These are phyloP conservation scores for Tonatia bakeri DNA, from an alignment of 2,113 vertebrate species.

Conservation along the genomic window DNA sequence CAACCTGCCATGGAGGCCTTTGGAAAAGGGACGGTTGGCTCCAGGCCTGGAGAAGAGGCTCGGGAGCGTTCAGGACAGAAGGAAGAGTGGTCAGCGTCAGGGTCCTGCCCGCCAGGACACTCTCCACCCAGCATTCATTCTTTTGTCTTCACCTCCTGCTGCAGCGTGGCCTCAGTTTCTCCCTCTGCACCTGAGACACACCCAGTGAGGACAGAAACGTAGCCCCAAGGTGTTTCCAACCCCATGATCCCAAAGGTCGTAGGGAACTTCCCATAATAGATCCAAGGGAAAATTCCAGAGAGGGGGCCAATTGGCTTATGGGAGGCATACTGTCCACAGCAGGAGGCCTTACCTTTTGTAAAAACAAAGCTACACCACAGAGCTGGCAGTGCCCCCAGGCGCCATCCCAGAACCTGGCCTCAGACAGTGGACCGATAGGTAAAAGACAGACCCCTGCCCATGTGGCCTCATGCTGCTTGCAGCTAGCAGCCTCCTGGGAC, in stretches of 20 bases:
- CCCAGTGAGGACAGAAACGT: not conserved
- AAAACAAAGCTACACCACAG: not conserved
- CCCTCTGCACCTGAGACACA: not conserved
- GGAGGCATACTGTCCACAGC: not conserved
- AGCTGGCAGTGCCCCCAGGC: not conserved
- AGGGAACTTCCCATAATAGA: not conserved
- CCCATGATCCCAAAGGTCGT: not conserved
- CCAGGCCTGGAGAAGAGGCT: not conserved
- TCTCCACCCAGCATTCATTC: not conserved
- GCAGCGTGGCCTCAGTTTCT: not conserved
- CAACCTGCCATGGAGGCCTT: not conserved
- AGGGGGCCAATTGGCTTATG: not conserved
- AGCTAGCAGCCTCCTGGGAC: not conserved
- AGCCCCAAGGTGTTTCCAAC: not conserved
- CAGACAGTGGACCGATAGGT: not conserved
- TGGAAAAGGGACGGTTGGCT: too few relatives aligned
- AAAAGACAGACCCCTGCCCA: not conserved
- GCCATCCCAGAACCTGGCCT: not conserved
- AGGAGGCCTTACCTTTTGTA: not conserved
- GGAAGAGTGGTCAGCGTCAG: not conserved
- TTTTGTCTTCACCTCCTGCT: not conserved
- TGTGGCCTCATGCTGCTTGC: not conserved
- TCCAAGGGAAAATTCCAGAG: not conserved
- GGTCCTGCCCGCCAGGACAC: not conserved
- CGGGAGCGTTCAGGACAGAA: not conserved